Percentiles rank a stretch among this genome's conserved stretches.
Evolutionary conservation across 2,888 invertebrate species (phyloP).

Genomic region (Zelleria hepariella): DNA sequence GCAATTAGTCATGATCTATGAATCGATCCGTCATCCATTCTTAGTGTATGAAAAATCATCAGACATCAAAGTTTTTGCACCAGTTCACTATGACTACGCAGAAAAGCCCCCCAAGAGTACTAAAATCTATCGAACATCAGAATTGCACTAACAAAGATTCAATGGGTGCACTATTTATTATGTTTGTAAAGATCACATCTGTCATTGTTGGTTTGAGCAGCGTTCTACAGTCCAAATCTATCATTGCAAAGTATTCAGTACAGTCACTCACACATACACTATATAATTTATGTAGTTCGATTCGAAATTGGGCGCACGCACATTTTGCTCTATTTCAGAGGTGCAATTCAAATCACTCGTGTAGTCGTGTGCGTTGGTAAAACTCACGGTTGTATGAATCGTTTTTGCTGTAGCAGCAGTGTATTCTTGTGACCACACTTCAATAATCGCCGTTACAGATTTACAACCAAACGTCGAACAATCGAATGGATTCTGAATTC

Average conservation of each 20-base stretch:
- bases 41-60: constrained; percentile 34
- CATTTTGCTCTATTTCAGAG: not conserved
- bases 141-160: constrained; percentile 50
- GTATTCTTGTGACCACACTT: constrained; percentile 12
- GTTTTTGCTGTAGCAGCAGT: not conserved
- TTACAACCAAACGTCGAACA: constrained; percentile 24
- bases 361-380: not conserved
- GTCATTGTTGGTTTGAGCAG: constrained; percentile 39
- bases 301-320: too few relatives aligned
- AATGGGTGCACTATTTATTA: constrained; percentile 34
- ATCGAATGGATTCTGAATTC: constrained; percentile 43
- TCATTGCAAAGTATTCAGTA: constrained; percentile 23
- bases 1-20: constrained; percentile 18
- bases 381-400: not conserved
- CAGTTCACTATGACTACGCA: constrained; percentile 45
- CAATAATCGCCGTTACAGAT: constrained; percentile 43
- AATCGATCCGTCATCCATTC: constrained; percentile 17
- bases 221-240: constrained; percentile 24
- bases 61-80: constrained; percentile 17
- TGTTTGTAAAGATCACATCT: constrained; percentile 43
- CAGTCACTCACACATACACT: not conserved
- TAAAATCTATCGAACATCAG: constrained; percentile 20
- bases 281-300: not conserved
- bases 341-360: not conserved
- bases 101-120: constrained; percentile 48